These are phyloP conservation scores for Allolobophora icterica DNA, from an alignment of 2,888 invertebrate species.

Conservation along the genomic window DNA sequence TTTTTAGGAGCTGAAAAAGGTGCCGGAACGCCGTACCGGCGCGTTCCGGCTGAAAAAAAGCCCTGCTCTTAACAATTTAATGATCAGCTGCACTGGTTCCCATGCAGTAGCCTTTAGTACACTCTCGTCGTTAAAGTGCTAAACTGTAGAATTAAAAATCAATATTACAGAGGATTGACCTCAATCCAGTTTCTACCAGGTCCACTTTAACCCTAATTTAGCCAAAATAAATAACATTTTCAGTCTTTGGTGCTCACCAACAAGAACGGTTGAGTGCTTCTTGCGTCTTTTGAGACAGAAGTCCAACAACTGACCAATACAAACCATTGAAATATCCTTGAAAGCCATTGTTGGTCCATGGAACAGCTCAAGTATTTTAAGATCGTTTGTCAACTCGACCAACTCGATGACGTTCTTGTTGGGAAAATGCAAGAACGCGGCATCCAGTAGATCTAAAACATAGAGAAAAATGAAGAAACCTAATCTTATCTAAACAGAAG, in stretches of 20 bases:
- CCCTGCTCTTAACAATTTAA: too few species aligned
- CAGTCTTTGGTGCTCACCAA: slow-evolving; percentile 51
- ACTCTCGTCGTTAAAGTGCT: too few species aligned
- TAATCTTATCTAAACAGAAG: background rate
- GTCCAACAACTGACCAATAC: slow-evolving; percentile 64
- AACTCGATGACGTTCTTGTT: slow-evolving; percentile 54
- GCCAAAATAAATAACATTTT: background rate
- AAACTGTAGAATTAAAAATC: too few species aligned
- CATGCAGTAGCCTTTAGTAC: too few species aligned
- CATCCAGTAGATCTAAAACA: slow-evolving; percentile 40
- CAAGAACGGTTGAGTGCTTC: slow-evolving; percentile 61
- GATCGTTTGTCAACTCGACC: slow-evolving; percentile 53
- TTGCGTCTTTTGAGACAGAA: slow-evolving; percentile 63
- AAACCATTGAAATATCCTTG: slow-evolving; percentile 67
- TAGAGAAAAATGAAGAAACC: background rate
- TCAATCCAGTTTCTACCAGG: too few species aligned
- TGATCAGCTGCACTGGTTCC: too few species aligned
- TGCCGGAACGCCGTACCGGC: too few species aligned
- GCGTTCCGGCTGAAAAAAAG: too few species aligned
- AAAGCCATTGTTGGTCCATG: slow-evolving; percentile 68
- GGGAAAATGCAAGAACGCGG: slow-evolving; percentile 43
- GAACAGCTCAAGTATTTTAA: slow-evolving; percentile 67
- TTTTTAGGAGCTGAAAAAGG: too few species aligned
- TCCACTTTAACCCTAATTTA: background rate
- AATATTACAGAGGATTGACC: too few species aligned